These are phyloP conservation scores for Gouania willdenowi DNA, from an alignment of 2,797 vertebrate species.

Conservation along the genomic window DNA sequence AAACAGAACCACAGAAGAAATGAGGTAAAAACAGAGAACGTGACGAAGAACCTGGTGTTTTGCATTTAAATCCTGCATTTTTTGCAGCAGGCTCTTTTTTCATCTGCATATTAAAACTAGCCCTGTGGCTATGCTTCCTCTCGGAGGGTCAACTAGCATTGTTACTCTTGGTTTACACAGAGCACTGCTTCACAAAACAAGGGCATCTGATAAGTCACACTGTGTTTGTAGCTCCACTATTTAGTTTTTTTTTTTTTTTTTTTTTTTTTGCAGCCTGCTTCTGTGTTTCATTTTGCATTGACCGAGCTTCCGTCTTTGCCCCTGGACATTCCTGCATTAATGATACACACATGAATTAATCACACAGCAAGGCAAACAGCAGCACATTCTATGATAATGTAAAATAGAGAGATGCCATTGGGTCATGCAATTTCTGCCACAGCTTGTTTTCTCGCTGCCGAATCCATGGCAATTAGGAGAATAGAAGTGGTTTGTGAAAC, in stretches of 20 bases:
- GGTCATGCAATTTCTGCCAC: conserved; percentile 51
- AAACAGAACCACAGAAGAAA: conserved; percentile 15
- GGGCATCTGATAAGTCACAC: conserved; percentile 55
- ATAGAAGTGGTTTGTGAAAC: conserved; percentile 29
- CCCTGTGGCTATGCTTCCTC: conserved; percentile 53
- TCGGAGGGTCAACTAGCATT: conserved; percentile 62
- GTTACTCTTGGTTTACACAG: conserved; percentile 59
- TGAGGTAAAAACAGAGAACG: conserved; percentile 10
- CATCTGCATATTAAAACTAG: conserved; percentile 69
- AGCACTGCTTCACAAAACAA: conserved; percentile 50
- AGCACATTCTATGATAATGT: conserved; percentile 62
- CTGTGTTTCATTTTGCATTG: conserved; percentile 60
- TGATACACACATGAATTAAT: conserved; percentile 76
- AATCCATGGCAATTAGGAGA: conserved; percentile 60
- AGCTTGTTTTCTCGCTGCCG: conserved; percentile 43
- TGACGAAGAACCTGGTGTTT: conserved; percentile 20
- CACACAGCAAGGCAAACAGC: conserved; percentile 66
- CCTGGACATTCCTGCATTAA: conserved; percentile 73
- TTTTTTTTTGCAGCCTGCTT: conserved; percentile 31
- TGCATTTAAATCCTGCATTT: conserved; percentile 46
- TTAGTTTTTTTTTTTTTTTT: conserved; percentile 8
- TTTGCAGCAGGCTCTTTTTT: conserved; percentile 42
- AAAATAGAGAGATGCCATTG: conserved; percentile 51
- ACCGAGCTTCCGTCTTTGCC: conserved; percentile 74
- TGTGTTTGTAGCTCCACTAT: conserved; percentile 27